These are phyloP conservation scores for Asteroscopus sphinx DNA, from an alignment of 2,888 invertebrate genomes.

Conservation along the genomic window DNA sequence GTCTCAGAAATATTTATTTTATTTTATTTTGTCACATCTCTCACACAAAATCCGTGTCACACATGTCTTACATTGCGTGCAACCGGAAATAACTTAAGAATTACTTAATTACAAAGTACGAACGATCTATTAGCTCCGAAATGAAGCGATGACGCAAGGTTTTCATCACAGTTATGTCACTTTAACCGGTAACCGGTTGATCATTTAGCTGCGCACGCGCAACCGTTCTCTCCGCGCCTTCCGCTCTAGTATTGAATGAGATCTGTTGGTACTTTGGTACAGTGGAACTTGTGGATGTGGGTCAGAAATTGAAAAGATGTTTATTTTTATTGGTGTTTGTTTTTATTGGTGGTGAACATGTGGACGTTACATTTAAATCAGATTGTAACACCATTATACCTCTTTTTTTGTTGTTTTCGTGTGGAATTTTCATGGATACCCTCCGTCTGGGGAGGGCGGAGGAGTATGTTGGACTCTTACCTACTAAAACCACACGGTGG, in stretches of 20 bases:
- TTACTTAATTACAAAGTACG: constrained; percentile 5
- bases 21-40: no score
- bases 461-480: no score
- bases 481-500: no score
- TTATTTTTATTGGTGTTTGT: no score
- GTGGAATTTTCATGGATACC: no score
- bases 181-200: constrained; percentile 40
- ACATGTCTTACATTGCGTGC: background rate
- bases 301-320: constrained; percentile 7
- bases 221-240: constrained; percentile 45
- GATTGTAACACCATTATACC: no score
- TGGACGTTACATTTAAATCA: no score
- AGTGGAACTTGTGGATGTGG: constrained; percentile 10
- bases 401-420: no score
- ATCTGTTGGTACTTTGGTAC: constrained; percentile 4
- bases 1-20: no score
- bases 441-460: no score
- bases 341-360: no score
- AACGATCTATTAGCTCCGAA: constrained; percentile 14
- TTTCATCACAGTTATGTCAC: constrained; percentile 62
- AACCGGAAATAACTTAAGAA: background rate
- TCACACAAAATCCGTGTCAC: no score
- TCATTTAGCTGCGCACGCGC: constrained; percentile 42
- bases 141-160: constrained; percentile 52
- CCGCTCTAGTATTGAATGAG: constrained; percentile 43